Evolutionary conservation across 2,888 invertebrate species (phyloP), one percentile per base, ranked within the genome.

Genomic region (Asteroscopus sphinx): DNA sequence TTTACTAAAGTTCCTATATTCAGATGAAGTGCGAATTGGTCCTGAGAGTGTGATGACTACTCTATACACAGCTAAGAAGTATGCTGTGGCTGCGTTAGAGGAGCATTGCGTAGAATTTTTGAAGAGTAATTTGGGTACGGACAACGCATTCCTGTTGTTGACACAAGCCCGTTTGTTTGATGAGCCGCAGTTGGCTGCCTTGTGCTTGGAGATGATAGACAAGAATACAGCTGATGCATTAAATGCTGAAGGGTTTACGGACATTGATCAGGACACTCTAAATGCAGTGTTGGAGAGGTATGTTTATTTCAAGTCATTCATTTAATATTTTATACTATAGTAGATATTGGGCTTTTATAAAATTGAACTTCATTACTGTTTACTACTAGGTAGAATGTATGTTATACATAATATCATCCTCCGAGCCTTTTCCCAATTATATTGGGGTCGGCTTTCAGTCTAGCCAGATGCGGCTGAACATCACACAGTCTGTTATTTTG

Each of bases 31-130:
- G 9, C 95, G 96, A 58, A 97, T 98, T 75, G 97, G 96, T 7
- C 97, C 97, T 0, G 97, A 98, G 81, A 97, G 96, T 80, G 98
- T 98, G 1, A 97, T 98, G 97, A 96, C 97, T 1, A 97, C 97
- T 0, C 86, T 98, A 45, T 98, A 98, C 77, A 97, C 97, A 0
- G 98, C 98, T 5, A 98, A 98, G 80, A 98, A 98, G 77, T 98
- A 98, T 90, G 97, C 97, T 1, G 97, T 98, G 0, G 97, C 97
- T 0, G 97, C 97, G 2, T 88, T 98, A 62, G 98, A 98, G 79
- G 96, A 96, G 76, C 97, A 97, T 58, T 98, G 98, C 90, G 97
- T 98, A 0, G 97, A 97, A 79, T 97, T 97, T 85, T 83, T 96
- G 11, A 95, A 96, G 71, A 95, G 95, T 65, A 97, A 97, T 84